Percentiles rank a stretch among this genome's conserved stretches.
These are phyloP conservation scores for Tinamus major DNA, from an alignment of 2,797 vertebrate genomes.

Conservation along the genomic window DNA sequence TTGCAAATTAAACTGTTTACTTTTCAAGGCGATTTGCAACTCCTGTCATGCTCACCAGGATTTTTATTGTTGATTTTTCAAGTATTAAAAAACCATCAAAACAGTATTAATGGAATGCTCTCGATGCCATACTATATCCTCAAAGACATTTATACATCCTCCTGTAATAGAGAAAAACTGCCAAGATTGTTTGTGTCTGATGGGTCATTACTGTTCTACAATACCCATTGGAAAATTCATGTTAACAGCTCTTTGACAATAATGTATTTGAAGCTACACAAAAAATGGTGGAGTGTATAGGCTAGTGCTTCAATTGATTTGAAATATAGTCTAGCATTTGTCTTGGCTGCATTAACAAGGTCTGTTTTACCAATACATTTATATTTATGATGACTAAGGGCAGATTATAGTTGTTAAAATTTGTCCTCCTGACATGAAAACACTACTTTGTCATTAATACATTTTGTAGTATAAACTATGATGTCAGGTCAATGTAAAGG, in stretches of 20 bases:
- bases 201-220: slow-evolving; percentile 65
- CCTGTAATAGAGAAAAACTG: slow-evolving; percentile 7
- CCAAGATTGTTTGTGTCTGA: slow-evolving; percentile 58
- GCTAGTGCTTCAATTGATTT: slow-evolving; percentile 76
- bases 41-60: neutral
- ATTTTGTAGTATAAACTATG: slow-evolving; percentile 84
- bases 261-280: slow-evolving; percentile 50
- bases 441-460: slow-evolving; percentile 84
- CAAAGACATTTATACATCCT: slow-evolving; percentile 41
- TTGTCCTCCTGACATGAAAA: slow-evolving; percentile 84
- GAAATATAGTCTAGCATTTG: slow-evolving; percentile 82
- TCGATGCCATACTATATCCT: neutral
- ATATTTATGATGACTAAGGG: slow-evolving; percentile 85
- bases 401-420: slow-evolving; percentile 88
- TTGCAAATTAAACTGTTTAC: slow-evolving; percentile 31
- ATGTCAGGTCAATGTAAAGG: slow-evolving; percentile 87
- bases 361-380: slow-evolving; percentile 87
- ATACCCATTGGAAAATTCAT: slow-evolving; percentile 35
- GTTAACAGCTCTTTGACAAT: slow-evolving; percentile 68
- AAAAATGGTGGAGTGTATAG: slow-evolving; percentile 47
- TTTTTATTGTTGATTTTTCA: slow-evolving; percentile 19
- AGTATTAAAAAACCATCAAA: slow-evolving; percentile 23
- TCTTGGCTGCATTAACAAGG: slow-evolving; percentile 87
- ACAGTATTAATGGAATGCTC: slow-evolving; percentile 23
- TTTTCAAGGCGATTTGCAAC: neutral